Evolutionary conservation across 2,797 vertebrate genomes (phyloP), one percentile per base, ranked within the genome.

Genomic region (Leptoclinus maculatus): DNA sequence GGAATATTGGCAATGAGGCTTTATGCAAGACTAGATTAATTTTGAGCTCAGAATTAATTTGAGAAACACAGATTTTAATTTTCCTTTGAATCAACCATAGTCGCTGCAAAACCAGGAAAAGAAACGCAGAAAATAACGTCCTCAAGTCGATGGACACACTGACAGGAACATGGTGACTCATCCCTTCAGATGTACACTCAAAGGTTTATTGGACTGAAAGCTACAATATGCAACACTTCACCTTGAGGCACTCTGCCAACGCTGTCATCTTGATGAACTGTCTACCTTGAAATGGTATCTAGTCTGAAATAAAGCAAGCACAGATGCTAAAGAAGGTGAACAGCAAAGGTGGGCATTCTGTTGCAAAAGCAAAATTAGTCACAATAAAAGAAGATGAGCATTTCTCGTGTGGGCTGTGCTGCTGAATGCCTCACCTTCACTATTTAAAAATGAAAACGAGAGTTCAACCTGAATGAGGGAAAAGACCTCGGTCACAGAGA

Each of bases 161-260:
- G 54, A 66, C 32, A 72, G 38, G 41, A 57, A 23, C 58, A 64
- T 11, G 19, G 39, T 34, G 67, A 56, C 57, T 71, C 43, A 8
- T 47, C 49, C 53, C 45, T 56, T 69, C 51, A 73, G 41, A 62
- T 21, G 21, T 65, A 51, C 49, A 21, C 32, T 77, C 49, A 7
- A 19, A 39, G n/a, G 41, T 54, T 64, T 57, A n/a, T 74, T 41
- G 9, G 12, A 49, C 34, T 49, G 32, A 72, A 29, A 77, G 25
- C 51, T 38, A 63, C 63, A 74, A 60, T 82, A 69, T 54, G 47
- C 47, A 71, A 6, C 47, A 23, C 73, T 72, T 76, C 53, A 65
- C 53, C 68, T 72, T 47, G 41, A 72, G 43, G 68, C 51, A 27
- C 39, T 65, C 38, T 38, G 49, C 76, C 71, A 66, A 39, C 25